Evolutionary conservation across 1,140 invertebrate species (phyloP), one percentile per base, ranked within the genome.

Genomic region (Tetranychus urticae): DNA sequence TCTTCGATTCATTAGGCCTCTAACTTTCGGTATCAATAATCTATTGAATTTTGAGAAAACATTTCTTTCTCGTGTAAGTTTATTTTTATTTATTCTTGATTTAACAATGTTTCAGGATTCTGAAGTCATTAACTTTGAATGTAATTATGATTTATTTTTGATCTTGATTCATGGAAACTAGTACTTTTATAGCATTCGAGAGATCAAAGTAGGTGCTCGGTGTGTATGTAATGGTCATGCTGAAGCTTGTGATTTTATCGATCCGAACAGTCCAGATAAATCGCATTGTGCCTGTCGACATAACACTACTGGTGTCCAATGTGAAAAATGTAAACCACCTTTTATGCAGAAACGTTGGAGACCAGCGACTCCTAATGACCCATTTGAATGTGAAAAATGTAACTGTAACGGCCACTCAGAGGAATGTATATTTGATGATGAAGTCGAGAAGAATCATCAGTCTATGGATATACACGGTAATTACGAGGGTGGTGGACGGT

Each of bases 131-230:
- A 0, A 42, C 10, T 5, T 42, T 42, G 39, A 42, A 6, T 42
- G 5, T 42, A 6, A 6, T 42, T 42, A 42, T 42, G n/a, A 50
- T 48, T 23, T 23, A 46, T 65, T 56, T 65, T 65, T 68, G 75
- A 79, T 50, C 48, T 50, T 50, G n/a, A 48, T 52, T 23, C 6
- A 8, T 52, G 13, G 48, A 52, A 52, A 42, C 10, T 42, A 93
- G 88, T 99, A 98, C 69, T 98, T 93, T 76, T 99, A 99, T 74
- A 94, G 91, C 56, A 96, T 99, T 66, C 96, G 97, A 77, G 93
- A 98, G 70, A 96, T 99, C 65, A 90, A 86, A 69, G 92, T 98
- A 66, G 93, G 92, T 14, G 94, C 94, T 59, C 80, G 92, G 6
- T 98, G 94, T 73, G 89, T 97, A 73, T 99, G 94, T 72, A 98